phyloP scores from a whole-genome alignment of 1,140 invertebrate species.

The Sminthurinus signatus region DNA sequence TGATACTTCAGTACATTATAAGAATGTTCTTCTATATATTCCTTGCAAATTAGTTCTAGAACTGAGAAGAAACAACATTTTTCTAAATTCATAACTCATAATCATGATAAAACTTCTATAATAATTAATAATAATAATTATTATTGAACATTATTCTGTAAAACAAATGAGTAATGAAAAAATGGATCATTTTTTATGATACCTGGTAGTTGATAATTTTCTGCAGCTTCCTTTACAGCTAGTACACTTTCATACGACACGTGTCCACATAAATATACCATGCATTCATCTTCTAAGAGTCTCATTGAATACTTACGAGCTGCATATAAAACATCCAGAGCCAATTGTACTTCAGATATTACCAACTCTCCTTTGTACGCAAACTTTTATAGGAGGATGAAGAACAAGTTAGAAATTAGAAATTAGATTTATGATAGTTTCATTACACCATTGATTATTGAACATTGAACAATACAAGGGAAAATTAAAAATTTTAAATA shows the following conservation, averaged over 20 bases:
- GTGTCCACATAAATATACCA: constrained; percentile 14
- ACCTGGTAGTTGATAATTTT: constrained; percentile 23
- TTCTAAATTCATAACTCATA: no score
- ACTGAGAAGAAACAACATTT: no score
- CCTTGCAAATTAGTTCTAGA: constrained; percentile 18
- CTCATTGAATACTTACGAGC: constrained; percentile 25
- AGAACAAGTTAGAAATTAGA: background rate
- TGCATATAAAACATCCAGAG: constrained; percentile 21
- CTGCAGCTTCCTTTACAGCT: constrained; percentile 23
- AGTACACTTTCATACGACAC: constrained; percentile 27
- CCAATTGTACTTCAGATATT: constrained; percentile 1
- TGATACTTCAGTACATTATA: constrained; percentile 20
- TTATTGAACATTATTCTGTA: no score
- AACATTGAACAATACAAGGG: no score
- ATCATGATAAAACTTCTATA: no score
- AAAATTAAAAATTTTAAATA: no score
- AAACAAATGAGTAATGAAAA: no score
- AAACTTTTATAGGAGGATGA: constrained; percentile 5
- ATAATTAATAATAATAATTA: no score
- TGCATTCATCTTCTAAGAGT: constrained; percentile 25
- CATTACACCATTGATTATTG: background rate
- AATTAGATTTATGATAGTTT: background rate
- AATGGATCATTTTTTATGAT: no score
- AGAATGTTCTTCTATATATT: constrained; percentile 26
- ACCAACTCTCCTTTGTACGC: constrained; percentile 11